Percentiles rank a stretch among this genome's conserved stretches.
These are phyloP conservation scores for Drosophila mauritiana DNA, from an alignment of 1,140 invertebrate genomes.

Conservation along the genomic window DNA sequence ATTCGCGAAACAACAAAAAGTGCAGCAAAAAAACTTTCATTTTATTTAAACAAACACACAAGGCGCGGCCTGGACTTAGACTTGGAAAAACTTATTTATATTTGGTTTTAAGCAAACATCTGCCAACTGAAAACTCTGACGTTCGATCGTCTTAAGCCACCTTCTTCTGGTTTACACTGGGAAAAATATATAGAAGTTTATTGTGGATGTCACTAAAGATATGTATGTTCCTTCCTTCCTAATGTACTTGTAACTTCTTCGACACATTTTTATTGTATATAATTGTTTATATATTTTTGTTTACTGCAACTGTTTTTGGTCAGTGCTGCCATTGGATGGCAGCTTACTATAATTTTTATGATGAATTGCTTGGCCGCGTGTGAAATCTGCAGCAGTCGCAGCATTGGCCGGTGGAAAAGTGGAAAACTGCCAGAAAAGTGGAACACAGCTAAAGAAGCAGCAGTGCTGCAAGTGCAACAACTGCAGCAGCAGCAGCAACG, in stretches of 20 bases:
- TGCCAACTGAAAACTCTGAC: constrained; percentile 19
- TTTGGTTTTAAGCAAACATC: constrained; percentile 72
- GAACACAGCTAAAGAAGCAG: constrained; percentile 80
- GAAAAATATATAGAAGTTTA: background rate
- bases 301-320: background rate
- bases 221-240: too few species aligned
- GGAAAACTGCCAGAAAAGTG: constrained; percentile 77
- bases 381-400: constrained; percentile 68
- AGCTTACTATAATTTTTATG: constrained; percentile 81
- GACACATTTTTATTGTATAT: too few species aligned
- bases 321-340: constrained; percentile 59
- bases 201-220: background rate
- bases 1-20: constrained; percentile 46
- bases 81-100: constrained; percentile 82
- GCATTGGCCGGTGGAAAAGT: constrained; percentile 72
- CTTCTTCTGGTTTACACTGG: constrained; percentile 23
- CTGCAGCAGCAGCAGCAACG: constrained; percentile 35
- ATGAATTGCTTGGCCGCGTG: constrained; percentile 83
- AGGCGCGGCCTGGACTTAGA: constrained; percentile 66
- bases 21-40: constrained; percentile 76
- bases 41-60: constrained; percentile 80
- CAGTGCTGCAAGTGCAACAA: constrained; percentile 49
- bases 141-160: constrained; percentile 15
- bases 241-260: too few species aligned
- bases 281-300: background rate